These are phyloP conservation scores for Garrulus glandarius DNA, from an alignment of 2,797 vertebrate genomes.

Conservation along the genomic window DNA sequence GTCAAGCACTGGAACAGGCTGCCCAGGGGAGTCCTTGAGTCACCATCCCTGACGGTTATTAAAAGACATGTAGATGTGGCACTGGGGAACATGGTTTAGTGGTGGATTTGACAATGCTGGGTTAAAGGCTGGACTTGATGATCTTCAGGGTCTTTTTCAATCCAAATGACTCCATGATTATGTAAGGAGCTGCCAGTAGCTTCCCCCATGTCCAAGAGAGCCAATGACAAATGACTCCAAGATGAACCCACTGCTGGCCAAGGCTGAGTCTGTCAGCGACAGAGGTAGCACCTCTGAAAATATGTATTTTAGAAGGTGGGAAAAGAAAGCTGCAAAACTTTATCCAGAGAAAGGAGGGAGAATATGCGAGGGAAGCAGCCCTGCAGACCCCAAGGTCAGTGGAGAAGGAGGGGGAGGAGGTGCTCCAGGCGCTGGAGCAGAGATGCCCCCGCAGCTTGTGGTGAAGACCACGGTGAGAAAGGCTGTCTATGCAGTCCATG, in stretches of 20 bases:
- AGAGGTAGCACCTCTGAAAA: not conserved
- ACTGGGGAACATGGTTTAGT: not conserved
- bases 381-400: not conserved
- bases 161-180: not conserved
- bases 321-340: not conserved
- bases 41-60: not conserved
- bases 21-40: not conserved
- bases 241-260: rapidly evolving
- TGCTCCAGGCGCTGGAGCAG: rapidly evolving
- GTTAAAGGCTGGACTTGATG: not conserved
- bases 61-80: not conserved
- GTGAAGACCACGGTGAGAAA: not conserved
- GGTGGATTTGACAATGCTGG: not conserved
- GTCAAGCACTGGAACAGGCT: not conserved
- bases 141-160: not conserved
- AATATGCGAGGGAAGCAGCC: not conserved
- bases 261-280: rapidly evolving
- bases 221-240: rapidly evolving
- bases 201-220: not conserved
- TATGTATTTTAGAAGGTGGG: not conserved
- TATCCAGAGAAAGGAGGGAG: not conserved
- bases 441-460: not conserved
- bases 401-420: not conserved
- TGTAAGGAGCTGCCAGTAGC: not conserved
- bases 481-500: not conserved